phyloP scores from a whole-genome alignment of 2,797 vertebrate species.

The Heliangelus exortis region DNA sequence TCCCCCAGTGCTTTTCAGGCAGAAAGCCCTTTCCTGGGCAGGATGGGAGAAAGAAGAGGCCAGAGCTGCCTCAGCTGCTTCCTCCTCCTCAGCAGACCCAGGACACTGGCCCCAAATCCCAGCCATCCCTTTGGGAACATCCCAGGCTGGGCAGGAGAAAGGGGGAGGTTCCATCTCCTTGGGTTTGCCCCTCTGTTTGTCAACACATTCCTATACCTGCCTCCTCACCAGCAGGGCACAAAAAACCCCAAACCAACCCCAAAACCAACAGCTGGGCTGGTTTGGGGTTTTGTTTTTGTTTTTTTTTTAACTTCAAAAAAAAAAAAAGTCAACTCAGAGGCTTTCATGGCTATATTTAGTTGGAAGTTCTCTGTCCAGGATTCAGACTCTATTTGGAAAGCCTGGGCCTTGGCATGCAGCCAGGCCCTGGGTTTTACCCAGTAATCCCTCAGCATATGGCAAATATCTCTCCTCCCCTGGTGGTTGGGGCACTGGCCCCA shows the following conservation, averaged over 20 bases:
- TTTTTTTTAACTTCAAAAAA: too few relatives aligned
- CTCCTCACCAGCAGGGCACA: not conserved
- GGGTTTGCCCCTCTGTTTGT: slow-evolving; percentile 1
- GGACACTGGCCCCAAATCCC: accelerated
- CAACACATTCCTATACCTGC: not conserved
- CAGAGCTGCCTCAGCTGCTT: too few relatives aligned
- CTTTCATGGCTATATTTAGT: slow-evolving; percentile 80
- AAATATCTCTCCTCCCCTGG: slow-evolving; percentile 48
- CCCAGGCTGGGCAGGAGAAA: not conserved
- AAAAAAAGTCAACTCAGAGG: not conserved
- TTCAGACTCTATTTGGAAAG: slow-evolving; percentile 79
- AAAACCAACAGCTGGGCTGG: too few relatives aligned
- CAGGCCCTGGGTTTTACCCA: slow-evolving; percentile 71
- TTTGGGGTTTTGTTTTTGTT: too few relatives aligned
- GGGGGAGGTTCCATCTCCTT: not conserved
- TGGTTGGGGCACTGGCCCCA: not conserved
- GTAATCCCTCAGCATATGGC: slow-evolving; percentile 71
- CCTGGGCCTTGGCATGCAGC: slow-evolving; percentile 65
- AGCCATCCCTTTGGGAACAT: not conserved
- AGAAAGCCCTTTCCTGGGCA: too few relatives aligned
- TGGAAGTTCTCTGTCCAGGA: slow-evolving; percentile 71
- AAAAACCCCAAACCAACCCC: not conserved
- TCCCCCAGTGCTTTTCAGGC: too few relatives aligned
- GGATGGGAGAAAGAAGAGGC: too few relatives aligned
- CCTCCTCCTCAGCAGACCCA: not conserved